These are phyloP conservation scores for Glaucopsyche alexis DNA, from an alignment of 2,888 invertebrate genomes.

Conservation along the genomic window DNA sequence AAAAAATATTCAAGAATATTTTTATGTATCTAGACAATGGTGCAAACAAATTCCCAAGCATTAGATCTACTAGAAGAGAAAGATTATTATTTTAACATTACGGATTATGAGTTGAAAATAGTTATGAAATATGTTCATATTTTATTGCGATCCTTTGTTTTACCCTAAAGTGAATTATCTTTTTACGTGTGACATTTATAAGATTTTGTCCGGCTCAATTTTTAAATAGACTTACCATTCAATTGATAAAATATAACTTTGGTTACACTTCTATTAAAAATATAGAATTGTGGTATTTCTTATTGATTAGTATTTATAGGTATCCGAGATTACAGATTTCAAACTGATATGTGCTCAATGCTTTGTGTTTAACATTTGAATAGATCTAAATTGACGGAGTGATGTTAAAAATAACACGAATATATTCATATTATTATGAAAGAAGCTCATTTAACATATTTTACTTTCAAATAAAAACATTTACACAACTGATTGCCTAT, in stretches of 20 bases:
- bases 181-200: neutral
- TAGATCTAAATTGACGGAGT: neutral
- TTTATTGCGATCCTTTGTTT: neutral
- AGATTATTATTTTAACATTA: neutral
- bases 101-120: constrained; percentile 8
- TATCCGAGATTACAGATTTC: neutral
- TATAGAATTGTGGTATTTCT: constrained; percentile 19
- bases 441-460: neutral
- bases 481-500: too few species aligned
- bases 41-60: neutral
- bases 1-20: too few species aligned
- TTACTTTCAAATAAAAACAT: too few species aligned
- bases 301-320: constrained; percentile 1
- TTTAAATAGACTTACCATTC: neutral
- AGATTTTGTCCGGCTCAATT: neutral
- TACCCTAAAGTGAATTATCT: neutral
- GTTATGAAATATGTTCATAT: neutral
- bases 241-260: constrained; percentile 6
- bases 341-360: constrained; percentile 22
- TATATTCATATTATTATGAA: constrained; percentile 43
- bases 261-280: constrained; percentile 4
- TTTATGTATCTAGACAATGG: neutral
- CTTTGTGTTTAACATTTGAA: neutral
- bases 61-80: neutral
- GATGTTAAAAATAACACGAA: neutral